Evolutionary conservation across 1,140 invertebrate genomes (phyloP), one percentile per base, ranked within the genome.

Genomic region (Oryctes rhinoceros): DNA sequence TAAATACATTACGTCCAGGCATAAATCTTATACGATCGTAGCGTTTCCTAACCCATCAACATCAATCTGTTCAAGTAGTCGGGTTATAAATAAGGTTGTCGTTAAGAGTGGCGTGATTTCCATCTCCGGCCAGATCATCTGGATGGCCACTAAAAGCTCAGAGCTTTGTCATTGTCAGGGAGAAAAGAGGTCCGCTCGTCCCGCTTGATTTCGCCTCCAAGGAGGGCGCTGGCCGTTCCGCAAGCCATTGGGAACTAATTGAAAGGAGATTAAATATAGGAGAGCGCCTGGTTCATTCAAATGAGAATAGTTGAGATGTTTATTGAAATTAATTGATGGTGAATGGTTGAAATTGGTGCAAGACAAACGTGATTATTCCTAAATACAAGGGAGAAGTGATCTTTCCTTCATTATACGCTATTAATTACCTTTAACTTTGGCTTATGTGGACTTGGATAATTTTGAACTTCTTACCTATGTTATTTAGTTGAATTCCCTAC

Each of bases 81-180:
- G 65, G 35, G 65, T 71, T 71, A 71, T 71, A 71, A 24, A 71
- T 71, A 71, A 71, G 35, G 65, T 37, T 71, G 65, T 71, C 65
- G 65, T 71, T 71, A 71, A 71, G 65, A 71, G 65, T 71, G 65
- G 65, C 65, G 65, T 71, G 65, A 71, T 71, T 71, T 71, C 65
- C 65, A 71, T 71, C 65, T 71, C 65, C 65, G 65, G 65, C 65
- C 65, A 71, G 65, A 71, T 30, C 65, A 71, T 71, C 65, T 71
- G 65, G 65, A 71, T 71, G 65, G 65, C 65, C 65, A 71, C 65
- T 71, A 71, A 71, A 71, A 71, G 65, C 65, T 24, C 20, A 13
- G 24, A 37, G 65, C 35, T 71, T 71, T 71, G 65, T 71, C 65
- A 71, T 71, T 71, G 65, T 71, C 65, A 71, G 24, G 35, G 13